phyloP scores from a whole-genome alignment of 2,797 vertebrate species.

The Setipinna tenuifilis region DNA sequence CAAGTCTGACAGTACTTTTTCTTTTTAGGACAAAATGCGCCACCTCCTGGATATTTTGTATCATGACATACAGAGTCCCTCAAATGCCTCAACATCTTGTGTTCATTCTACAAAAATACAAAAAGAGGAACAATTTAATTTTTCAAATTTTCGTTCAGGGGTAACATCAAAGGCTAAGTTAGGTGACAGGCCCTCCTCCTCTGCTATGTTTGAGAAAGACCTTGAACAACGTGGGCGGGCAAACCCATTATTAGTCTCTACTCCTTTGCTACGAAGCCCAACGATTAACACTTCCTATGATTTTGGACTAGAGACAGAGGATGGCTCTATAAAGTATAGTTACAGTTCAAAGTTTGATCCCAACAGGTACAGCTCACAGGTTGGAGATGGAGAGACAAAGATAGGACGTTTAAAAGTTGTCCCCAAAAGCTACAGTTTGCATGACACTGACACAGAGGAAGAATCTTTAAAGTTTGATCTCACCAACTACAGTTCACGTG shows the following conservation, averaged over 20 bases:
- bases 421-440: no score
- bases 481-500: no score
- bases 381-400: background rate
- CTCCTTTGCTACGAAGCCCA: conserved; percentile 39
- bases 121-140: conserved; percentile 26
- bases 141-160: conserved; percentile 47
- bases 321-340: background rate
- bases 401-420: no score
- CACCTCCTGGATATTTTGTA: conserved; percentile 83
- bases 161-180: conserved; percentile 50
- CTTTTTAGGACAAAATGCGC: conserved; percentile 87
- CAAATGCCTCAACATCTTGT: conserved; percentile 40
- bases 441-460: no score
- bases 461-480: no score
- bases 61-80: conserved; percentile 76
- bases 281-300: conserved; percentile 43
- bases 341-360: background rate
- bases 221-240: conserved; percentile 35
- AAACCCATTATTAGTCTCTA: conserved; percentile 43
- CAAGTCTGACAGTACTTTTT: conserved; percentile 36
- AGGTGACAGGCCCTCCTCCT: conserved; percentile 42
- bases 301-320: conserved; percentile 39
- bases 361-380: background rate
- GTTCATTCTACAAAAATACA: conserved; percentile 42
- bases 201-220: conserved; percentile 50